A percentile compares a stretch with the other conserved stretches of the same genome.
Conservation (phyloP, 2,888 invertebrate species). For the Parnassius orleans region DNA sequence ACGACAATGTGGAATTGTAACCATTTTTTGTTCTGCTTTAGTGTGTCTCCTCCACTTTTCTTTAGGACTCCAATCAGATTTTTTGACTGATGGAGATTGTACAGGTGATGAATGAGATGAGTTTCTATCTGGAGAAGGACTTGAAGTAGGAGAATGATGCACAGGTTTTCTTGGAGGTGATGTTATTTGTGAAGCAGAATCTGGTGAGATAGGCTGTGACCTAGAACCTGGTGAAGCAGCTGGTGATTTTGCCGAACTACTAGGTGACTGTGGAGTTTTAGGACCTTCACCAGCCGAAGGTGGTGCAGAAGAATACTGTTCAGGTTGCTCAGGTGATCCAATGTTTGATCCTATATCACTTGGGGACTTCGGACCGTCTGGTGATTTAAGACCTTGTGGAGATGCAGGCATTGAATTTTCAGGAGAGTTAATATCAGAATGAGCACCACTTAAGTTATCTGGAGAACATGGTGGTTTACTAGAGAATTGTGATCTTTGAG, state of each 20-base stretch:
- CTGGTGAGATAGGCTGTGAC: conserved; percentile 62
- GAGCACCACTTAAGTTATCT: conserved; percentile 66
- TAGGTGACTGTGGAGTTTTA: conserved; percentile 64
- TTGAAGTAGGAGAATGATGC: conserved; percentile 53
- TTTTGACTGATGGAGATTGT: conserved; percentile 45
- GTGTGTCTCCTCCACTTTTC: conserved; percentile 71
- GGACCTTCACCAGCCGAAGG: conserved; percentile 57
- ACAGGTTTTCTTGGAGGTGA: conserved; percentile 49
- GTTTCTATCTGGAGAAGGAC: conserved; percentile 61
- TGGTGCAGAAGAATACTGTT: conserved; percentile 52
- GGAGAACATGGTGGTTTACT: conserved; percentile 53
- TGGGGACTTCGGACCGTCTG: conserved; percentile 71
- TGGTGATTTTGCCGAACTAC: conserved; percentile 54
- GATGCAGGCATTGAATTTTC: conserved; percentile 68
- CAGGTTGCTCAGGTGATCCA: conserved; percentile 45
- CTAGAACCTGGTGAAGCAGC: conserved; percentile 54
- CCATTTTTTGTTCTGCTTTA: conserved; percentile 74
- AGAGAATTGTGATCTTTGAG: conserved; percentile 41
- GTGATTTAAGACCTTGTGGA: conserved; percentile 65
- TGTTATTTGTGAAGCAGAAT: conserved; percentile 50
- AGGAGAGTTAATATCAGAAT: conserved; percentile 73
- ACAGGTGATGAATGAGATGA: conserved; percentile 52
- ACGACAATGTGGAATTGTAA: conserved; percentile 48
- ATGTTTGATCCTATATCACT: conserved; percentile 52
- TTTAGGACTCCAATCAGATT: conserved; percentile 65